Conservation (phyloP, 2,797 vertebrate species). For the Falco berigora region DNA sequence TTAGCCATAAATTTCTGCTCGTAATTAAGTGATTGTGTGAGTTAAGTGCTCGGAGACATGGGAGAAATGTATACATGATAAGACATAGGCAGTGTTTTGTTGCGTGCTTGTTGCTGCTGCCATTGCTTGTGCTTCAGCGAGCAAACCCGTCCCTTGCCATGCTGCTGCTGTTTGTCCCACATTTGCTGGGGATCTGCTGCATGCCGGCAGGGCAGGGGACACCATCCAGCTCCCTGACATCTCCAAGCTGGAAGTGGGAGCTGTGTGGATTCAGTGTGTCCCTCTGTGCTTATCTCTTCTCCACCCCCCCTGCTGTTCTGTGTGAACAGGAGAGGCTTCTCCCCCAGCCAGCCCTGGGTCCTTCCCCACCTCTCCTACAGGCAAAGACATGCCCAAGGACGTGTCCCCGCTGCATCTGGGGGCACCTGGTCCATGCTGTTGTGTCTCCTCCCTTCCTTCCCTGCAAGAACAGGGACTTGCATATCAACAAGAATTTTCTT, state of each 20-base stretch:
- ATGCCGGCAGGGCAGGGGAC: fast-evolving
- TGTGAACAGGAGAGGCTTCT: not conserved
- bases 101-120: not conserved
- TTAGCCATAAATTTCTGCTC: not conserved
- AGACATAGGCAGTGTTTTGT: not conserved
- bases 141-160: fast-evolving
- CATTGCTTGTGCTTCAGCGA: not conserved
- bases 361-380: not conserved
- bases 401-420: not conserved
- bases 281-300: not conserved
- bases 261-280: not conserved
- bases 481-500: not conserved
- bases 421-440: not conserved
- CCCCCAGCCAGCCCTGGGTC: fast-evolving
- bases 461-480: not conserved
- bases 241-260: not conserved
- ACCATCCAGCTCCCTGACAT: not conserved
- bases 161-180: not conserved
- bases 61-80: not conserved
- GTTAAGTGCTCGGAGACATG: not conserved
- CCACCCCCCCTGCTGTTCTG: not conserved
- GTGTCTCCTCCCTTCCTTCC: not conserved
- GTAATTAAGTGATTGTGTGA: conserved; percentile 21
- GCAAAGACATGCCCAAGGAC: not conserved
- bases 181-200: not conserved